These are phyloP conservation scores for Drosophila sturtevanti DNA, from an alignment of 1,140 invertebrate genomes.

Conservation along the genomic window DNA sequence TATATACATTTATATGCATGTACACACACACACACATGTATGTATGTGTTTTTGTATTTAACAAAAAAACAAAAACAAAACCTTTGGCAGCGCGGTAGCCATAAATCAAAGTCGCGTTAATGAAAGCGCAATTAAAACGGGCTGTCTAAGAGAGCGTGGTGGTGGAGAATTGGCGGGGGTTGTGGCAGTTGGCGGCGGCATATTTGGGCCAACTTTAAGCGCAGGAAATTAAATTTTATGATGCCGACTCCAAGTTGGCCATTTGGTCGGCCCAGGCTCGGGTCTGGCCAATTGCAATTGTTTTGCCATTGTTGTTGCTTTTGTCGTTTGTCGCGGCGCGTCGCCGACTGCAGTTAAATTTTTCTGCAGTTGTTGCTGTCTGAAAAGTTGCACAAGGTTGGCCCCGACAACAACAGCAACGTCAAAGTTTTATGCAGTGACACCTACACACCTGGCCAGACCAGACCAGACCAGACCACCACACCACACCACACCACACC, in stretches of 20 bases:
- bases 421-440: constrained; percentile 72
- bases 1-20: too few species aligned
- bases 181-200: constrained; percentile 23
- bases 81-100: constrained; percentile 77
- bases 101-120: constrained; percentile 82
- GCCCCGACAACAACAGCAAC: constrained; percentile 44
- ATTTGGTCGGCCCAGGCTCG: constrained; percentile 63
- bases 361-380: constrained; percentile 59
- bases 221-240: constrained; percentile 81
- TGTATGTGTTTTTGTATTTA: neutral
- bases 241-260: constrained; percentile 68
- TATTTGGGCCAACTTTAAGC: constrained; percentile 79
- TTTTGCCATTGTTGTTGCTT: constrained; percentile 38
- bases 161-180: neutral
- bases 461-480: neutral
- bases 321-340: constrained; percentile 33
- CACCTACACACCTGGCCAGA: constrained; percentile 58
- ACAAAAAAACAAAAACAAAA: constrained; percentile 55
- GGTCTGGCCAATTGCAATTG: constrained; percentile 45
- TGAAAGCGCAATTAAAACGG: constrained; percentile 81
- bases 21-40: too few species aligned
- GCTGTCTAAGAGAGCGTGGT: constrained; percentile 41
- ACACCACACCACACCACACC: neutral
- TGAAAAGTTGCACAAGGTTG: constrained; percentile 80
- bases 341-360: constrained; percentile 69